Base-by-base conservation (phyloP, 2,888 invertebrate species). In the Drosophila testacea region DNA sequence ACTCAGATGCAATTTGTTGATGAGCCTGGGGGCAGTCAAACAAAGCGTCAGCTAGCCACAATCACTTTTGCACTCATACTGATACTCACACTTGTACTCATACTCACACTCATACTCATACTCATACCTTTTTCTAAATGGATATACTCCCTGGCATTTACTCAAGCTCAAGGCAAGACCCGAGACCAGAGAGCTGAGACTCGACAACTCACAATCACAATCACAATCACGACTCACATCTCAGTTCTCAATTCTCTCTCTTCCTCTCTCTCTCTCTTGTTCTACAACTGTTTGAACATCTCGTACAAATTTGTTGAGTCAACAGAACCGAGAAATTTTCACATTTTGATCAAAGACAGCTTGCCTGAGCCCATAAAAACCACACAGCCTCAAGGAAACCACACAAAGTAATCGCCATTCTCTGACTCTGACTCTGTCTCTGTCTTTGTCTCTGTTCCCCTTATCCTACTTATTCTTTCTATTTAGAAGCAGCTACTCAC, bases 1-100 rank as follows among this genome's bases (percentile, higher is more conserved):
- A 68, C 32, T 61, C 66, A 59, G 75, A 42, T 75, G 79, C 79
- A 77, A 71, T 77, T 77, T 68, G 70, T 66, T 79, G 79, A 79
- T 79, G 79, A 62, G 71, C 75, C 77, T 28, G 59, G 27, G 75
- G 75, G 54, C 67, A 72, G 57, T 55, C 50, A 55, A 63, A 36
- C 65, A 72, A 52, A 60, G 30, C 52, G 30, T 16, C 60, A 62
- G 57, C 70, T 59, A 47, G 64, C 71, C 62, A 47, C 64, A 64
- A 54, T 48, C 41, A 36, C 59, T 44, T 47, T 52, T 42, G 22
- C 56, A 32, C 27, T 36, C 69, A 7, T 11, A 36, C 42, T 10
- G n/a, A 27, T 1, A 22, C 47, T 32, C 34, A 41, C 4, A 30
- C 30, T 22, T 2, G 3, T 22, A 22, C 22, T 22, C 22, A 22